Base-by-base conservation (phyloP, 2,888 invertebrate genomes). In the Leistus spinibarbis region DNA sequence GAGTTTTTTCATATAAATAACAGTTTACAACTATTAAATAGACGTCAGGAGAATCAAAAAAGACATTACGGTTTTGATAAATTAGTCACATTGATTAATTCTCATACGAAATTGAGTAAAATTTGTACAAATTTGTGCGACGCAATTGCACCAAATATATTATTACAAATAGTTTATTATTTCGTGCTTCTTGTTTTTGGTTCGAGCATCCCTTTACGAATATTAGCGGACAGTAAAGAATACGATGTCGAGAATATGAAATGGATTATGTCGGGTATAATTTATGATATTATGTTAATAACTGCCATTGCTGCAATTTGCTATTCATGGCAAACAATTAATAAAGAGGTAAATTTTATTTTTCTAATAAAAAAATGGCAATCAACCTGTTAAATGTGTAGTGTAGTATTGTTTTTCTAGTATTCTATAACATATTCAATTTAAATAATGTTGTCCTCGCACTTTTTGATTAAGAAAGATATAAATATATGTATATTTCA, bases 341-440 rank as follows among this genome's bases (percentile, higher is more conserved):
- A 24, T 60, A 27, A 40, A 7, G 69, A 60, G 60, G 69, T 69
- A 69, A 60, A n/a, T n/a, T n/a, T n/a, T n/a, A n/a, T n/a, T n/a
- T n/a, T n/a, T n/a, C n/a, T n/a, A n/a, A n/a, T n/a, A n/a, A n/a
- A n/a, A n/a, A n/a, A n/a, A n/a, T n/a, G n/a, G n/a, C n/a, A n/a
- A n/a, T n/a, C n/a, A n/a, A n/a, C n/a, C n/a, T n/a, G n/a, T n/a
- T n/a, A n/a, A n/a, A n/a, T n/a, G n/a, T n/a, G n/a, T n/a, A n/a
- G n/a, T n/a, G n/a, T n/a, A n/a, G n/a, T n/a, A n/a, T n/a, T n/a
- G n/a, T n/a, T n/a, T n/a, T n/a, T n/a, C n/a, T n/a, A n/a, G n/a
- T n/a, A n/a, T n/a, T n/a, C n/a, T n/a, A n/a, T n/a, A n/a, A n/a
- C n/a, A n/a, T n/a, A n/a, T n/a, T n/a, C n/a, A n/a, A n/a, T n/a